These are phyloP conservation scores for Neolamprologus longior DNA, from an alignment of 2,113 vertebrate genomes.

Conservation along the genomic window DNA sequence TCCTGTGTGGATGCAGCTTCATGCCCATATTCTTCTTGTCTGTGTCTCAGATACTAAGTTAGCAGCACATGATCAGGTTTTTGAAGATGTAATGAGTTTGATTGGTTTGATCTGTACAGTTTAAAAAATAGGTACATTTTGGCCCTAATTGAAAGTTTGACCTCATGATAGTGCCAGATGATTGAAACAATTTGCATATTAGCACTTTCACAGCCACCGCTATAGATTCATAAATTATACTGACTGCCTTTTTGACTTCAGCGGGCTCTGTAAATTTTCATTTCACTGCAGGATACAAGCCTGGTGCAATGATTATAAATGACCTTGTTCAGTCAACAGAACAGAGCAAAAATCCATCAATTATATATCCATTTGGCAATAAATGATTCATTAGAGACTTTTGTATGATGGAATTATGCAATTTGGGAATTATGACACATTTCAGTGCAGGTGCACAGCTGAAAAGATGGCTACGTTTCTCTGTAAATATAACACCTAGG, in stretches of 20 bases:
- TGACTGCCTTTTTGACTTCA: not conserved
- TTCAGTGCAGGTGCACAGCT: not conserved
- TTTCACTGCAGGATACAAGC: not conserved
- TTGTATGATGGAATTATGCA: conserved; percentile 5
- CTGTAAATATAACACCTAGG: not conserved
- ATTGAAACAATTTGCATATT: not conserved
- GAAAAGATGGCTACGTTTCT: not conserved
- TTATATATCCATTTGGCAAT: conserved; percentile 7
- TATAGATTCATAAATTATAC: not conserved
- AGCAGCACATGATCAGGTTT: not conserved
- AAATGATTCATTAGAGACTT: conserved; percentile 18
- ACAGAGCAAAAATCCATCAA: conserved; percentile 4
- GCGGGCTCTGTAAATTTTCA: not conserved
- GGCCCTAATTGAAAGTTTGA: not conserved
- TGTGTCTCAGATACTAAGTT: not conserved
- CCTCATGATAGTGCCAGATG: not conserved
- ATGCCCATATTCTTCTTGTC: not conserved
- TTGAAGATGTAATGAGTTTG: not conserved
- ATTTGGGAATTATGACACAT: not conserved
- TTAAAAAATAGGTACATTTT: not conserved
- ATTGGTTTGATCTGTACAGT: not conserved
- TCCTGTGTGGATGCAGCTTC: not conserved
- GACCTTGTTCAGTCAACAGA: conserved; percentile 1
- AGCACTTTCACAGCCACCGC: not conserved
- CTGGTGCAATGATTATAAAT: not conserved